Base-by-base conservation (phyloP, 2,113 vertebrate genomes). In the Mastomys natalensis region DNA sequence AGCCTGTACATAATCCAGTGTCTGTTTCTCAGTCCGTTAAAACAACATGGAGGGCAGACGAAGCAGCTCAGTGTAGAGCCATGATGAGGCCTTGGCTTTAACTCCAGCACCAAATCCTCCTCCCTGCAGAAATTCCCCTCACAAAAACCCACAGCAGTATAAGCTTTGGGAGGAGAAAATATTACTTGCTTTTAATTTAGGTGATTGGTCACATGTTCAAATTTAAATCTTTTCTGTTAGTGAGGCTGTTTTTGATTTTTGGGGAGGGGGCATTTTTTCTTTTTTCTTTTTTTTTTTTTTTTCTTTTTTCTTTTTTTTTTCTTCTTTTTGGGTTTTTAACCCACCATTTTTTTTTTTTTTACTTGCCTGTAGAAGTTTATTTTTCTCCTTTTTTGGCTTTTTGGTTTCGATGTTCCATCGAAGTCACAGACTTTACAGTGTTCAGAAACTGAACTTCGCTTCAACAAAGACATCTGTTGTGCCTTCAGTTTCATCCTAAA, bases 171-270 rank as follows among this genome's bases (percentile, higher is more conserved):
- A 93, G 85, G 53, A 94, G 62, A 58, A 89, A 68, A 43, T 74
- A 9, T 96, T 76, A 26, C 43, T 58, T 89, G 76, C 21, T 68
- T 74, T 84, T 94, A 34, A 5, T 72, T 48, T 70, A 92, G 82
- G 48, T 45, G 24, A 29, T 66, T 87, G 31, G 24, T 91, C 24
- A 4, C 40, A 64, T 48, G 87, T 93, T 88, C 48, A 89, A 40
- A 92, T 68, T 89, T 66, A 89, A 91, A 95, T 74, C 45, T 92
- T 91, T 81, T 84, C 60, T 60, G 21, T 76, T 85, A 48, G 21
- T 72, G 66, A 31, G 90, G 81, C 13, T 73, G 77, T 48, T 53
- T 37, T 94, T 84, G 9, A 29, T 37, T 55, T 64, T 43, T 31
- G 19, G 21, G 22, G 22, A 5, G 37, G n/a, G 37, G 15, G 60